These are phyloP conservation scores for Eupithecia dodoneata DNA, from an alignment of 2,888 invertebrate genomes.

Conservation along the genomic window DNA sequence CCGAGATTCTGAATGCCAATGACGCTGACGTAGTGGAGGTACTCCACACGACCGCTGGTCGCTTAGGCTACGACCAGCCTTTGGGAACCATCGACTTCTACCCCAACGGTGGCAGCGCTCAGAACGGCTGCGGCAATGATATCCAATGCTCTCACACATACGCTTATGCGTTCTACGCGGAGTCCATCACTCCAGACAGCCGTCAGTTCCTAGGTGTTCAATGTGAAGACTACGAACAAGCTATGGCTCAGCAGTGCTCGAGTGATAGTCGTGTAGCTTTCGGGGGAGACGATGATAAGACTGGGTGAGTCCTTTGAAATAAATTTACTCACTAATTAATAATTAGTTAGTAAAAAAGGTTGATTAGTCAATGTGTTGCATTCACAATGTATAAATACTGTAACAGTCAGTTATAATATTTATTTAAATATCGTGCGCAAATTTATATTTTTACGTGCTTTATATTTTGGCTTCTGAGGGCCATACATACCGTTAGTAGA, in stretches of 20 bases:
- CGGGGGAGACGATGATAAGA: constrained; percentile 62
- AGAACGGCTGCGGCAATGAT: constrained; percentile 63
- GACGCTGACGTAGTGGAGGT: constrained; percentile 74
- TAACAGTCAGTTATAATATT: too few species aligned
- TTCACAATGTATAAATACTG: too few species aligned
- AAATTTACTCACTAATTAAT: not conserved
- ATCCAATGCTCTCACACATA: constrained; percentile 63
- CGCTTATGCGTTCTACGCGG: constrained; percentile 67
- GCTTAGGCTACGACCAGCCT: constrained; percentile 68
- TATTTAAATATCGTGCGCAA: too few species aligned
- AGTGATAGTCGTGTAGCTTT: constrained; percentile 61
- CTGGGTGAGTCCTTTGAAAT: constrained; percentile 52
- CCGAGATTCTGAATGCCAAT: constrained; percentile 57
- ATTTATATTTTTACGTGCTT: too few species aligned
- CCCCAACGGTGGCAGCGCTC: constrained; percentile 70
- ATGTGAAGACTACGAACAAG: constrained; percentile 63
- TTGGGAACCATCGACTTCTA: constrained; percentile 75
- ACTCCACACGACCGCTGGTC: constrained; percentile 68
- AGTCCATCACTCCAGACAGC: constrained; percentile 61
- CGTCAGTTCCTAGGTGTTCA: constrained; percentile 65
- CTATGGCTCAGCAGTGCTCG: constrained; percentile 54
- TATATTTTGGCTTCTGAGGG: too few species aligned
- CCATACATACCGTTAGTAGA: too few species aligned
- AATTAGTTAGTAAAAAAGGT: too few species aligned
- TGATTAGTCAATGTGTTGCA: too few species aligned